Base-by-base conservation (phyloP, 2,113 vertebrate species). In the Corvus hawaiiensis region DNA sequence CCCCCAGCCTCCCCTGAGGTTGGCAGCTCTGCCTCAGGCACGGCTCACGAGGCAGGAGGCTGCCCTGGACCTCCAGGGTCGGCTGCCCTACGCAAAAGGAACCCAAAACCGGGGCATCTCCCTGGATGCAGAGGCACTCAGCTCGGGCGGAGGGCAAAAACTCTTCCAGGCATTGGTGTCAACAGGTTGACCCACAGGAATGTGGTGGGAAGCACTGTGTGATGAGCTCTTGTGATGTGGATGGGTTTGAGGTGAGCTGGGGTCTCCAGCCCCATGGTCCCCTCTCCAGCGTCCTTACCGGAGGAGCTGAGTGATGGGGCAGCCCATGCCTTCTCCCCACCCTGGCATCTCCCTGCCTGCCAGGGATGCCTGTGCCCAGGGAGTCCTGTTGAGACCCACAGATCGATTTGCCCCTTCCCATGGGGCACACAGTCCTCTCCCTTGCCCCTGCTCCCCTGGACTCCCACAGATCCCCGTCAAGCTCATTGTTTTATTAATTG, bases 1-100 rank as follows among this genome's bases (percentile, higher is more conserved):
- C 96, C 96, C 96, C 94, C 96, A 95, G 94, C 95, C 90, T 97
- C 95, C 93, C 95, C 93, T 94, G 90, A 54, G 95, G 91, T 94
- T 96, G 95, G 94, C 94, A 94, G 95, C 83, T 96, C 89, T 92
- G 91, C 86, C 14, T 83, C 91, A 95, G 95, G 87, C 92, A 82
- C 0, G 2, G 87, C 78, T 94, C 49, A 49, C 3, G 44, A 87
- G 78, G 85, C 87, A 52, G 81, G 84, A 94, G 66, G 21, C 81
- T 82, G 81, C 84, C 81, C 93, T 46, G 69, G 69, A 13, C 87
- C 66, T 78, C 56, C 56, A 6, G 49, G 64, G 92, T 87, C 2
- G 0, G 37, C 62, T 56, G 58, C 58, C 56, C 78, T 74, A 81
- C 6, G 7, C 52, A 6, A 58, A 43, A 32, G 71, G 64, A 90